Evolutionary conservation across 2,888 invertebrate genomes (phyloP), one percentile per base, ranked within the genome.

Genomic region (Magallana nippona): DNA sequence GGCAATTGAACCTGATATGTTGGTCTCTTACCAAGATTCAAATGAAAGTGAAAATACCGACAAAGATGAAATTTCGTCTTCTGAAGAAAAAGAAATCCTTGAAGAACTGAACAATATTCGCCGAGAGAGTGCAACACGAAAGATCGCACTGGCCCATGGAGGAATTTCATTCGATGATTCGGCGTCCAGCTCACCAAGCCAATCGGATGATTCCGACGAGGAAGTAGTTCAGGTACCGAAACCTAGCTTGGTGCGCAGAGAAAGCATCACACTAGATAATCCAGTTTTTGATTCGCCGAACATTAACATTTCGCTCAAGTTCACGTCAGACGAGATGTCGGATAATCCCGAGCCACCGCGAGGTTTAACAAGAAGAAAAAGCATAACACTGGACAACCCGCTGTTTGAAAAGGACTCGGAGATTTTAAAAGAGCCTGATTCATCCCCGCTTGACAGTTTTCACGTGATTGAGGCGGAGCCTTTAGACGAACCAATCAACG

Each of bases 361-460:
- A 55, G 55, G 55, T 0, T 55, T 80, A 17, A 32, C 15, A 27
- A 63, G 82, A 19, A 1, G 82, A 17, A 55, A 82, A 15, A 82
- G 71, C 17, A 82, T 82, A 5, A 82, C 82, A 55, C 55, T 82
- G 22, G 82, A 82, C 44, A 71, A 82, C 55, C 82, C 82, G 13
- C 15, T 71, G 15, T 82, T 82, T 71, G 71, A 22, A 32, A 71
- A 71, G 15, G 32, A 27, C 32, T 71, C 71, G 22, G 27, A 71
- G 3, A 71, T 71, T 32, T 27, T 32, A 13, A 13, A 22, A 27
- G 71, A 71, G 32, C 71, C 71, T 5, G 71, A 71, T 1, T 22
- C 13, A 22, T 71, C 71, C 0, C 71, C 27, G 1, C 15, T 71
- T 22, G 71, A 82, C 17, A 56, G 22, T 17, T 82, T 44, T 19